Percentiles rank a stretch among this genome's conserved stretches.
Conservation (phyloP, 2,888 invertebrate genomes). For the Agonopterix heracliana region DNA sequence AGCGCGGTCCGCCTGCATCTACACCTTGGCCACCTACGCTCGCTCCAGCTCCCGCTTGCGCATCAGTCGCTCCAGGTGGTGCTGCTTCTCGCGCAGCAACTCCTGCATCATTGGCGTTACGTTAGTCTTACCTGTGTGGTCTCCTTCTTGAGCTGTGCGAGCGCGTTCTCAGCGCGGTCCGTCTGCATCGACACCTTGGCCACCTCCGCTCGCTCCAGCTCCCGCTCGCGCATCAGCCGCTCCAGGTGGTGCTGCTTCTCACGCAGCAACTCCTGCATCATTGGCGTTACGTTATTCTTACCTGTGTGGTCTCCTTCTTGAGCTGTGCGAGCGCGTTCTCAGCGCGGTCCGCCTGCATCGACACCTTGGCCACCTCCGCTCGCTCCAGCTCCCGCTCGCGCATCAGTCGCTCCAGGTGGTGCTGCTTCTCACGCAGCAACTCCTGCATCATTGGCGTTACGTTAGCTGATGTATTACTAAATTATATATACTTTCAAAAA, state of each 20-base stretch:
- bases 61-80: constrained; percentile 93
- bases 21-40: constrained; percentile 89
- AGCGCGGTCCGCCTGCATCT: constrained; percentile 86
- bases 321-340: constrained; percentile 78
- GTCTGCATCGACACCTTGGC: constrained; percentile 88
- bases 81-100: constrained; percentile 93
- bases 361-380: constrained; percentile 89
- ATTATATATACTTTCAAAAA: background rate
- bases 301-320: constrained; percentile 79
- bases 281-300: too few relatives aligned
- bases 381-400: constrained; percentile 94
- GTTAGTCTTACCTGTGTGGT: constrained; percentile 76
- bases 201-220: constrained; percentile 92
- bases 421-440: constrained; percentile 93
- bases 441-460: constrained; percentile 75
- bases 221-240: constrained; percentile 92
- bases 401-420: constrained; percentile 93
- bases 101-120: too few relatives aligned
- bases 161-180: constrained; percentile 84
- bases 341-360: constrained; percentile 87
- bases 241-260: constrained; percentile 97
- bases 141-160: constrained; percentile 77
- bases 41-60: constrained; percentile 94
- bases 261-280: constrained; percentile 86
- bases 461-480: background rate